Evolutionary conservation across 2,888 invertebrate species (phyloP).

Genomic region (Cremastobaeus sp.): DNA sequence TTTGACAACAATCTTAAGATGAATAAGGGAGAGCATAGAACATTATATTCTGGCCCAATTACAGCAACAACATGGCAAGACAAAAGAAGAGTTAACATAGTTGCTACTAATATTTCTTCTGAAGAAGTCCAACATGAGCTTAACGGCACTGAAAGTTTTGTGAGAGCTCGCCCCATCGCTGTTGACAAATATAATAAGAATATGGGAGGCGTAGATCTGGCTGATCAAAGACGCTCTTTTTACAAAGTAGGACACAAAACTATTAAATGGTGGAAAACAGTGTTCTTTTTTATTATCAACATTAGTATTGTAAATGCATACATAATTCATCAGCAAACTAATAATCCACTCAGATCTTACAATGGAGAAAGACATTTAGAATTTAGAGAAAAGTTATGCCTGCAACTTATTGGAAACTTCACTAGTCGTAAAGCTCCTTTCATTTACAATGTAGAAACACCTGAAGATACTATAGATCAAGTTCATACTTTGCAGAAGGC

Average conservation of each 20-base stretch:
- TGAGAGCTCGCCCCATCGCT: too few species aligned
- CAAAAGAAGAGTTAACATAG: conserved; percentile 20
- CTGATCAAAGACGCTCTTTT: background rate
- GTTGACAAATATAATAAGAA: too few species aligned
- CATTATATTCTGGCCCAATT: conserved; percentile 5
- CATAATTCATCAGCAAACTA: background rate
- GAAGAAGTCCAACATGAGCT: background rate
- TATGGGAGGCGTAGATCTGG: background rate
- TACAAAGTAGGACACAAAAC: background rate
- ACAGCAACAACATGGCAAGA: conserved; percentile 13
- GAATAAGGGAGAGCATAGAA: conserved; percentile 2
- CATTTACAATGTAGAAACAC: background rate
- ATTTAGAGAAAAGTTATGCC: background rate
- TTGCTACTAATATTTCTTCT: background rate
- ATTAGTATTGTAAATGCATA: background rate
- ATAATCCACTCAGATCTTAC: background rate
- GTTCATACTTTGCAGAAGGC: background rate
- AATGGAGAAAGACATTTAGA: background rate
- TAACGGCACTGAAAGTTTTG: background rate
- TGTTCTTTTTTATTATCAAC: background rate
- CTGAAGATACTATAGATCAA: background rate
- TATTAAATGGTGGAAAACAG: background rate
- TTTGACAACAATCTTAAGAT: background rate
- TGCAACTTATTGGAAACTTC: background rate
- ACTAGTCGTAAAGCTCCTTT: background rate